Evolutionary conservation across 2,888 invertebrate genomes (phyloP).

Genomic region (Caenorhabditis panamensis): DNA sequence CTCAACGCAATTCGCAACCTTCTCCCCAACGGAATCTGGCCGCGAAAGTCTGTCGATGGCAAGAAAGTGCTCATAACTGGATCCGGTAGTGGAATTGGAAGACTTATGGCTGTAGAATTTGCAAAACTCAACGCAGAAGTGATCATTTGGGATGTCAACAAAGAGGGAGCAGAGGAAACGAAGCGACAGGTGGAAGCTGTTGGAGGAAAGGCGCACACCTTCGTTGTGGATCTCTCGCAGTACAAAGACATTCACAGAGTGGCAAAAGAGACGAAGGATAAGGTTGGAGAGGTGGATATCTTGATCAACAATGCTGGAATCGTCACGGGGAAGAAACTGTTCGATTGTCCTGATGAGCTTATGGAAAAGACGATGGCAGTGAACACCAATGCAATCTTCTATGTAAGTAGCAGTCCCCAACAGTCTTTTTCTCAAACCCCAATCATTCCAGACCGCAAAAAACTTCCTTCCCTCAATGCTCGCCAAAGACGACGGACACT

Average conservation of each 20-base stretch:
- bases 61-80: conserved; percentile 91
- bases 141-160: conserved; percentile 92
- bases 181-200: conserved; percentile 85
- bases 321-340: too few species aligned
- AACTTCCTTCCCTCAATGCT: conserved; percentile 93
- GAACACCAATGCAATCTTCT: conserved; percentile 92
- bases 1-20: conserved; percentile 67
- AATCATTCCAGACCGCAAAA: conserved; percentile 86
- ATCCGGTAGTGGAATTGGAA: conserved; percentile 91
- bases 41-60: conserved; percentile 86
- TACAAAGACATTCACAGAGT: conserved; percentile 87
- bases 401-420: conserved; percentile 85
- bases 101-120: conserved; percentile 83
- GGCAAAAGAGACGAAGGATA: conserved; percentile 82
- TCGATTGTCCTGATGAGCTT: too few species aligned
- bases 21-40: conserved; percentile 75
- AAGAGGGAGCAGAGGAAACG: conserved; percentile 89
- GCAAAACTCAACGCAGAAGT: conserved; percentile 85
- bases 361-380: too few species aligned
- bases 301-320: conserved; percentile 95
- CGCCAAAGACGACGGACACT: conserved; percentile 90
- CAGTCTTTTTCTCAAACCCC: background rate
- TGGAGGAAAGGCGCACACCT: conserved; percentile 85
- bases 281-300: conserved; percentile 89
- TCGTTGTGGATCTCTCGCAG: conserved; percentile 89